Conservation (phyloP, 2,797 vertebrate genomes). For the Enteromius unitaeniatus region DNA sequence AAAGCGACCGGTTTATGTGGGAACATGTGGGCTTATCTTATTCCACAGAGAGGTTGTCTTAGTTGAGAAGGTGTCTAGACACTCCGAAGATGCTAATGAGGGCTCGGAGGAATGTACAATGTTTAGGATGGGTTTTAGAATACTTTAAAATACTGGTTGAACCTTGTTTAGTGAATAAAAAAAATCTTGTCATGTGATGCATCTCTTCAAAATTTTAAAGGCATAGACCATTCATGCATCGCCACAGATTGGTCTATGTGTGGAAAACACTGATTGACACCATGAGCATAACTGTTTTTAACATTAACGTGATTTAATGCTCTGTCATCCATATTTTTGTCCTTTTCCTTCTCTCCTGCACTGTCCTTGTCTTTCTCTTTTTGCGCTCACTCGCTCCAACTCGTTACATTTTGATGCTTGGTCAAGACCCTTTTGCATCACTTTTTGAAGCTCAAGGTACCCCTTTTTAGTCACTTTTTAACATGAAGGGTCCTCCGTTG, state of each 20-base stretch:
- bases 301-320: background rate
- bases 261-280: no score
- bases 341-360: background rate
- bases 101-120: background rate
- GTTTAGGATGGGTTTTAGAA: background rate
- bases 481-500: no score
- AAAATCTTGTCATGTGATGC: background rate
- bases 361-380: background rate
- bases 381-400: no score
- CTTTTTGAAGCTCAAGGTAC: no score
- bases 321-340: background rate
- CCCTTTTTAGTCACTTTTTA: no score
- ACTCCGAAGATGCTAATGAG: background rate
- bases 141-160: no score
- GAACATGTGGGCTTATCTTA: background rate
- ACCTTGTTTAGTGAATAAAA: no score
- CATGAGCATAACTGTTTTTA: background rate
- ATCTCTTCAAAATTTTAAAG: background rate
- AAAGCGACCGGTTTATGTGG: background rate
- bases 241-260: no score
- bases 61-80: background rate
- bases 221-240: background rate
- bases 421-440: no score
- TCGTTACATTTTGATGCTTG: no score
- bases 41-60: background rate